Evolutionary conservation across 2,888 invertebrate species (phyloP).

Genomic region (Mythimna impura): DNA sequence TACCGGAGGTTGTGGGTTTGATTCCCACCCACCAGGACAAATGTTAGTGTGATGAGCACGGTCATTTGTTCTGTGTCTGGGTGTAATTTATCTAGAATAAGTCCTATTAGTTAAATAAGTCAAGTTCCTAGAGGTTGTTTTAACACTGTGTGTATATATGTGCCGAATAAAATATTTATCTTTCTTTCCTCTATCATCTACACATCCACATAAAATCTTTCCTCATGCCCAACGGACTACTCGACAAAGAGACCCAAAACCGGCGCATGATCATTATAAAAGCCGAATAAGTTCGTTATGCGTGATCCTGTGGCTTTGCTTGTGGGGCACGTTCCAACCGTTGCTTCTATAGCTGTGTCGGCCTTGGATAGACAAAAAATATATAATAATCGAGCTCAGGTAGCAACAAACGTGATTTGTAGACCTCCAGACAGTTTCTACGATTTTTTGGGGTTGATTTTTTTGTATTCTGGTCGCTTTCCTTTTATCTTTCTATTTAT

Average conservation of each 20-base stretch:
- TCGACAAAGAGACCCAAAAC: slow-evolving; percentile 46
- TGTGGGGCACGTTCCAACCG: slow-evolving; percentile 62
- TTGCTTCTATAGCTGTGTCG: slow-evolving; percentile 65
- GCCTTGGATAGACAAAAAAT: slow-evolving; percentile 73
- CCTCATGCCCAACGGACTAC: background rate
- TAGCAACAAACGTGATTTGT: slow-evolving; percentile 76
- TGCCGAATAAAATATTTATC: no score
- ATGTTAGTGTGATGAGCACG: no score
- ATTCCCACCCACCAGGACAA: no score
- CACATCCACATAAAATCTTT: slow-evolving; percentile 13
- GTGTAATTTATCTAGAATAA: no score
- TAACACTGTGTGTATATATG: no score
- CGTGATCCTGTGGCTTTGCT: slow-evolving; percentile 64
- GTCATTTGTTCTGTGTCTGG: no score
- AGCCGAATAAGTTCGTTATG: slow-evolving; percentile 65
- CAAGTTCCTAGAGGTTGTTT: no score
- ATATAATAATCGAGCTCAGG: slow-evolving; percentile 70
- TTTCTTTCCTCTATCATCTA: background rate
- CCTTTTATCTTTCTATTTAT: slow-evolving; percentile 23
- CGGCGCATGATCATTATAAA: slow-evolving; percentile 54
- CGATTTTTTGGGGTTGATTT: slow-evolving; percentile 36
- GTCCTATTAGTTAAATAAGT: no score
- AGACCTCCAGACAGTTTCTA: slow-evolving; percentile 59
- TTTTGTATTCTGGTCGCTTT: slow-evolving; percentile 24
- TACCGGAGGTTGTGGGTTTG: no score